Evolutionary conservation across 2,888 invertebrate genomes (phyloP).

Genomic region (Dynastes grantii): DNA sequence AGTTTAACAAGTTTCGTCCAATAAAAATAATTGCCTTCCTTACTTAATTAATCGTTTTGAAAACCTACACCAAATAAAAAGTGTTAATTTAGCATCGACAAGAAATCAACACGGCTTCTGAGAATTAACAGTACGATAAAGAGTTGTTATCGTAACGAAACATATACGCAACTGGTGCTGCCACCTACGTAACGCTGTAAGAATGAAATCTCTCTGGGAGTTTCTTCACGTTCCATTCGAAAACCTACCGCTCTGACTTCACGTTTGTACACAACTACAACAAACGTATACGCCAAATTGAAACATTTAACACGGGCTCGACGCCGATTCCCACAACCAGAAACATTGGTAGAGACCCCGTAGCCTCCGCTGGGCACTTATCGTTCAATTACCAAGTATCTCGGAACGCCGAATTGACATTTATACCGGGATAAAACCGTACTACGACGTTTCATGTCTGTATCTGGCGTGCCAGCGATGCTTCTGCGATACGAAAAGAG

Average conservation of each 20-base stretch:
- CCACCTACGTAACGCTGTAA: constrained; percentile 3
- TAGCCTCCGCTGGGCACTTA: constrained; percentile 4
- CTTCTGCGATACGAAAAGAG: constrained; percentile 2
- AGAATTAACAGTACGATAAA: constrained; percentile 1
- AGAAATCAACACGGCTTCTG: constrained; percentile 1
- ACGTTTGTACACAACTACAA: neutral
- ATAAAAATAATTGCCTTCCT: neutral
- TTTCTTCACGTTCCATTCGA: constrained; percentile 18
- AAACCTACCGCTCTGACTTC: neutral
- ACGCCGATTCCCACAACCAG: neutral
- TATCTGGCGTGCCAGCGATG: constrained; percentile 29
- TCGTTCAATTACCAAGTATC: constrained; percentile 35
- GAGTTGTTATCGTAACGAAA: constrained; percentile 10
- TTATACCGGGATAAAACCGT: constrained; percentile 24
- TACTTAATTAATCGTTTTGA: neutral
- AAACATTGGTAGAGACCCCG: constrained; percentile 17
- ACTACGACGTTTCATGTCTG: constrained; percentile 30
- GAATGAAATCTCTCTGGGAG: constrained; percentile 4
- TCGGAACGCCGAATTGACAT: constrained; percentile 34
- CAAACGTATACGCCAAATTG: constrained; percentile 16
- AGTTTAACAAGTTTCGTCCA: no score
- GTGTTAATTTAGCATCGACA: neutral
- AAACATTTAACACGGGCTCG: constrained; percentile 14
- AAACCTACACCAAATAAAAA: neutral
- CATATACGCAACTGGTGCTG: constrained; percentile 11